Conservation (phyloP, 2,113 vertebrate species). For the Acanthochromis polyacanthus region DNA sequence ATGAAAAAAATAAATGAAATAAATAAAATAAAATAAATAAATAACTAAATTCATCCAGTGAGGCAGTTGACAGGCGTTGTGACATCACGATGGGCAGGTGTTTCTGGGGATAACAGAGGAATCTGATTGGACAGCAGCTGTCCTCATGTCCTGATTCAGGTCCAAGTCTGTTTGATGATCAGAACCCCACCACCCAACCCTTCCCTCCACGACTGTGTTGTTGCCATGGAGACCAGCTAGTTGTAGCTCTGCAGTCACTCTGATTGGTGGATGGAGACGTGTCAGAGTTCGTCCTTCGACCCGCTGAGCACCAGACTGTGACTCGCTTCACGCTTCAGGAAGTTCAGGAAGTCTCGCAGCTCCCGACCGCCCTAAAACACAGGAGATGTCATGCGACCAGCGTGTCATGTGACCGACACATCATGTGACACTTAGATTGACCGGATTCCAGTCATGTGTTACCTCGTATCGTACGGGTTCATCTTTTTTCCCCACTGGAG, state of each 20-base stretch:
- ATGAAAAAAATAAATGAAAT: too few relatives aligned
- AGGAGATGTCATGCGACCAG: not conserved
- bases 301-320: constrained; percentile 20
- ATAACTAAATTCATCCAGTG: not conserved
- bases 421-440: not conserved
- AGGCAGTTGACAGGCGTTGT: not conserved
- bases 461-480: constrained; percentile 82
- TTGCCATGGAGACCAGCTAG: constrained; percentile 2
- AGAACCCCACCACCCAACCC: too few relatives aligned
- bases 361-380: constrained; percentile 78
- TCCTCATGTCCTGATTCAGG: not conserved
- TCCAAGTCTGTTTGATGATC: not conserved
- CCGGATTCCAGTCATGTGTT: not conserved
- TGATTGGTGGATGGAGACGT: rapidly evolving
- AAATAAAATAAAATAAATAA: not conserved
- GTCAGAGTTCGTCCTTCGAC: constrained; percentile 77
- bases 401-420: not conserved
- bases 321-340: constrained; percentile 74
- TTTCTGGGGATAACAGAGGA: not conserved
- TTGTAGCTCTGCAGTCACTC: not conserved
- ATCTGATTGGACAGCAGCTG: not conserved
- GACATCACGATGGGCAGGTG: not conserved
- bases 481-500: constrained; percentile 72
- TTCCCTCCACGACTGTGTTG: not conserved
- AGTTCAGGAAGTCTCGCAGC: constrained; percentile 81